These are phyloP conservation scores for Oophaga sylvatica DNA, from an alignment of 2,797 vertebrate genomes.

Conservation along the genomic window DNA sequence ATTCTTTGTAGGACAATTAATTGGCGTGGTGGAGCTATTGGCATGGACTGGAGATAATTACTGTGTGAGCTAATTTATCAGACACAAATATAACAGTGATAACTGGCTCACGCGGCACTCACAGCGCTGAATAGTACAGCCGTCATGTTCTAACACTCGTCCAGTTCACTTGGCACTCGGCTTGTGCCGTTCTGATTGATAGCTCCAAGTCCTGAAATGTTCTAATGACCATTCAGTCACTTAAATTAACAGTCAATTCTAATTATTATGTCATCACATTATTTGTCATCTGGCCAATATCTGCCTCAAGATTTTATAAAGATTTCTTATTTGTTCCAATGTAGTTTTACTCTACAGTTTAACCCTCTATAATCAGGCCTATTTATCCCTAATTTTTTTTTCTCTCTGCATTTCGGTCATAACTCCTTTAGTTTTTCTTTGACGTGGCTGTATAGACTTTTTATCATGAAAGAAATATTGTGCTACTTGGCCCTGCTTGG, in stretches of 20 bases:
- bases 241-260: constrained; percentile 38
- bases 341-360: neutral
- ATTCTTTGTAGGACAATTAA: constrained; percentile 14
- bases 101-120: constrained; percentile 28
- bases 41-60: constrained; percentile 39
- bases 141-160: constrained; percentile 32
- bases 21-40: constrained; percentile 27
- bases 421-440: no score
- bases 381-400: no score
- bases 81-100: constrained; percentile 31
- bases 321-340: neutral
- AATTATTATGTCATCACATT: constrained; percentile 34
- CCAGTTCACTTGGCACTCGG: constrained; percentile 28
- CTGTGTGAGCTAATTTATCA: constrained; percentile 46
- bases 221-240: constrained; percentile 36
- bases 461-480: no score
- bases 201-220: constrained; percentile 27
- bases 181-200: constrained; percentile 29
- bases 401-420: no score
- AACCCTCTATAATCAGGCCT: neutral
- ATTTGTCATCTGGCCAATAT: constrained; percentile 4
- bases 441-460: no score
- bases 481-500: no score
- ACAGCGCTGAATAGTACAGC: constrained; percentile 33
- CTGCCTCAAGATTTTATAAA: neutral